phyloP scores from a whole-genome alignment of 2,888 invertebrate species.

The Tenthredo mesomela region DNA sequence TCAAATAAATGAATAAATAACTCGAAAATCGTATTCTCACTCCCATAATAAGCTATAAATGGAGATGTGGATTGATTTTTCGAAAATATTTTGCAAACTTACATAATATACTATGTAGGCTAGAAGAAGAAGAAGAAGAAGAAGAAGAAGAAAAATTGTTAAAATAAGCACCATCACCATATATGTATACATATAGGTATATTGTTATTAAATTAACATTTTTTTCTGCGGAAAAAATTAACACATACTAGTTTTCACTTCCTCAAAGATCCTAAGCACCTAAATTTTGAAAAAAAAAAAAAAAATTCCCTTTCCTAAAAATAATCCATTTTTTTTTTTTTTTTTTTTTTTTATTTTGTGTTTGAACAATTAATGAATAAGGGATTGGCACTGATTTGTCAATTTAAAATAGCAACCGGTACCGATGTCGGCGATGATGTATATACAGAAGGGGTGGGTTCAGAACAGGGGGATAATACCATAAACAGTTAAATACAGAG shows the following conservation, averaged over 20 bases:
- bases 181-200: slow-evolving; percentile 38
- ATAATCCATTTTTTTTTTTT: not conserved
- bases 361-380: not conserved
- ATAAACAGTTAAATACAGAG: slow-evolving; percentile 42
- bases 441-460: not conserved
- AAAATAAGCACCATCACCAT: slow-evolving; percentile 31
- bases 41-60: not conserved
- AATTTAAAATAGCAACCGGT: not conserved
- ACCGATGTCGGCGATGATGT: not conserved
- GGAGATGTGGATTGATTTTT: not conserved
- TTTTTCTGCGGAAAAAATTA: slow-evolving; percentile 37
- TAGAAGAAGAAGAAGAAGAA: slow-evolving; percentile 59
- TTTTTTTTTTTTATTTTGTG: not conserved
- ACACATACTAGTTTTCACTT: not conserved
- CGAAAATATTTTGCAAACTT: slow-evolving; percentile 20
- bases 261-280: slow-evolving; percentile 13
- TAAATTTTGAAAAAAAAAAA: not conserved
- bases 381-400: not conserved
- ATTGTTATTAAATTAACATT: slow-evolving; percentile 45
- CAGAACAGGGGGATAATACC: not conserved
- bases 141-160: slow-evolving; percentile 59
- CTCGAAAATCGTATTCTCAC: not conserved
- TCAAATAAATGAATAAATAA: not conserved
- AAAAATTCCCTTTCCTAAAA: not conserved
- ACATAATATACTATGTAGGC: slow-evolving; percentile 15